Percentiles rank a stretch among this genome's conserved stretches.
Conservation (phyloP, 2,113 vertebrate species). For the Anarhynchus alexandrinus region DNA sequence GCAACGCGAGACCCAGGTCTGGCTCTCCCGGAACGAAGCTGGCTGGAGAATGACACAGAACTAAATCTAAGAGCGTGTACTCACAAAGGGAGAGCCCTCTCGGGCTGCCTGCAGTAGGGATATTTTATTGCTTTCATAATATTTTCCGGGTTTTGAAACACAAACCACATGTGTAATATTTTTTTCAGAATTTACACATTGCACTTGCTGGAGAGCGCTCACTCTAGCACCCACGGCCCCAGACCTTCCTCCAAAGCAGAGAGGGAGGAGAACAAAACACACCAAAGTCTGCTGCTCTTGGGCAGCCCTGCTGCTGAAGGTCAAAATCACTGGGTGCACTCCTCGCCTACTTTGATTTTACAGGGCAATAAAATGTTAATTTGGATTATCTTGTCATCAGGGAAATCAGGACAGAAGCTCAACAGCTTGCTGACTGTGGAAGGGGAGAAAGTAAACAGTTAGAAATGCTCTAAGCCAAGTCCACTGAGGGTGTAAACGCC, state of each 20-base stretch:
- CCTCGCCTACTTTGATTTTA: not conserved
- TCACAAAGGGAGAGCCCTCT: conserved; percentile 46
- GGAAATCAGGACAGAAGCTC: conserved; percentile 4
- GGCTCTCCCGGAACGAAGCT: not conserved
- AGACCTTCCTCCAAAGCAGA: not conserved
- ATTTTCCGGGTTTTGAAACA: conserved; percentile 52
- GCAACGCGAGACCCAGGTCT: not conserved
- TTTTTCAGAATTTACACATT: conserved; percentile 48
- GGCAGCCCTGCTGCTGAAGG: not conserved
- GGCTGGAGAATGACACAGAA: conserved; percentile 30
- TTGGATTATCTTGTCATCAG: conserved; percentile 53
- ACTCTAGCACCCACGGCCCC: not conserved
- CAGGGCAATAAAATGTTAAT: conserved; percentile 18
- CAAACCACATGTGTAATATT: conserved; percentile 66
- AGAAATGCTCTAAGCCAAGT: not conserved
- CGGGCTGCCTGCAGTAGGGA: not conserved
- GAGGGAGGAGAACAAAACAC: not conserved
- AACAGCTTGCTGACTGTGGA: not conserved
- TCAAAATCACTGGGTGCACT: not conserved
- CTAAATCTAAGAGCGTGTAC: conserved; percentile 6
- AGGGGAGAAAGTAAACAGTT: not conserved
- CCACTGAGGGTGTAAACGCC: not conserved
- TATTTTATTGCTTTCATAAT: conserved; percentile 67
- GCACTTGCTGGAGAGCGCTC: conserved; percentile 33
- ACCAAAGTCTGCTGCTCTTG: not conserved